Base-by-base conservation (phyloP, 2,888 invertebrate genomes). In the Cephus rjabovi region DNA sequence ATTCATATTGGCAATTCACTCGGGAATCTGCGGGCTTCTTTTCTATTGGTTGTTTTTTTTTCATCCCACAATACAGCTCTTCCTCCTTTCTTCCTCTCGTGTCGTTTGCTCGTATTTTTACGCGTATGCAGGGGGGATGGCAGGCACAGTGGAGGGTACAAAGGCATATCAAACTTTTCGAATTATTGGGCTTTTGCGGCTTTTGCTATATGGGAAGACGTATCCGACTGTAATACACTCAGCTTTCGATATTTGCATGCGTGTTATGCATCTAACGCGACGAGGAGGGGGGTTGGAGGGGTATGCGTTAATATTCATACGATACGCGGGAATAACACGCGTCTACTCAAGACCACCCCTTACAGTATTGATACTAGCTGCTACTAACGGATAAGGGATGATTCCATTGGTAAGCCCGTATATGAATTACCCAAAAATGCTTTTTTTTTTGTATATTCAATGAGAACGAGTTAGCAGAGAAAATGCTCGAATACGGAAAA, bases 261-360 rank as follows among this genome's bases (percentile, higher is more conserved):
- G 82, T 78, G 79, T 80, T 56, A 81, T 79, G 85, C 84, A 86
- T 86, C 86, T 83, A 82, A 84, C 56, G 23, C 82, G 78, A 77
- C 76, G 77, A 35, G 35, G 77, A 77, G 77, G 74, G 77, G 40
- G 80, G 79, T 34, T 11, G 9, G 34, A 34, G 34, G 34, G 34
- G 34, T 76, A 79, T 81, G 83, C 87, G 86, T 89, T 89, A 89
- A 90, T 90, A 89, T 90, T 90, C 89, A 88, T 89, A 88, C 84
- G 83, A 82, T 75, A 81, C 74, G 78, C 56, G 56, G 56, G 56
- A 56, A 23, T 23, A 56, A 23, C 23, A 56, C 23, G 56, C 56
- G 56, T 56, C 56, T 56, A 56, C 56, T 56, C 56, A 56, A 56
- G 15, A 56, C 56, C 56, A 56, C 56, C 56, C 23, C 56, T 56